phyloP scores from a whole-genome alignment of 2,113 vertebrate genomes.

The Ammospiza nelsoni region DNA sequence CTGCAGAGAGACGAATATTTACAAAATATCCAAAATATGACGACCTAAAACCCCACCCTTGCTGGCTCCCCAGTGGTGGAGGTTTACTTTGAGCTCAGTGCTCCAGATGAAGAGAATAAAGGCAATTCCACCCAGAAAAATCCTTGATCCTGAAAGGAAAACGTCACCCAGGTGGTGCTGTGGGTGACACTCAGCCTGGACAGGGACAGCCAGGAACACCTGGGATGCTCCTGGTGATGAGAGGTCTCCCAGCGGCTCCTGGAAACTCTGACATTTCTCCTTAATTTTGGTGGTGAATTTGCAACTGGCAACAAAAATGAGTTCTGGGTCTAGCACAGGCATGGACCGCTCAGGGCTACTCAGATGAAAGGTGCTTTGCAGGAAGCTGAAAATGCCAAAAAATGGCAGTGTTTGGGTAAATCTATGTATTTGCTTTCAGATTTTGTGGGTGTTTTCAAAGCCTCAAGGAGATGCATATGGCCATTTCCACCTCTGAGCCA shows the following conservation, averaged over 20 bases:
- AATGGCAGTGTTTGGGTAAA: not conserved
- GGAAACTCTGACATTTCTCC: not conserved
- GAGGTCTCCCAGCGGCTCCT: not conserved
- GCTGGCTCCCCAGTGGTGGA: accelerated
- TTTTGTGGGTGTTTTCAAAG: not conserved
- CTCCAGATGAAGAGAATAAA: not conserved
- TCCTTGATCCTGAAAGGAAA: not conserved
- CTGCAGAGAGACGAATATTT: not conserved
- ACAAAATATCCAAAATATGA: not conserved
- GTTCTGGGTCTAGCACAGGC: not conserved
- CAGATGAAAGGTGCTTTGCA: not conserved
- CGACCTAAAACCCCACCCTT: not conserved
- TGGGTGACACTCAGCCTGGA: not conserved
- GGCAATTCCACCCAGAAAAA: not conserved
- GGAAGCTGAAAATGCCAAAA: not conserved
- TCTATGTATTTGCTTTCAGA: not conserved
- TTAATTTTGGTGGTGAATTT: not conserved
- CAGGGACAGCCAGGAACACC: not conserved
- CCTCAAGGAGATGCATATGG: not conserved
- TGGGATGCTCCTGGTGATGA: not conserved
- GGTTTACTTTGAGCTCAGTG: not conserved
- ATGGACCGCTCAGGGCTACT: not conserved
- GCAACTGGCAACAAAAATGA: not conserved
- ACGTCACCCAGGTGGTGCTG: not conserved
- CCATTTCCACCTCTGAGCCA: not conserved